Conservation (phyloP, 2,797 vertebrate species). For the Acanthis flammea region DNA sequence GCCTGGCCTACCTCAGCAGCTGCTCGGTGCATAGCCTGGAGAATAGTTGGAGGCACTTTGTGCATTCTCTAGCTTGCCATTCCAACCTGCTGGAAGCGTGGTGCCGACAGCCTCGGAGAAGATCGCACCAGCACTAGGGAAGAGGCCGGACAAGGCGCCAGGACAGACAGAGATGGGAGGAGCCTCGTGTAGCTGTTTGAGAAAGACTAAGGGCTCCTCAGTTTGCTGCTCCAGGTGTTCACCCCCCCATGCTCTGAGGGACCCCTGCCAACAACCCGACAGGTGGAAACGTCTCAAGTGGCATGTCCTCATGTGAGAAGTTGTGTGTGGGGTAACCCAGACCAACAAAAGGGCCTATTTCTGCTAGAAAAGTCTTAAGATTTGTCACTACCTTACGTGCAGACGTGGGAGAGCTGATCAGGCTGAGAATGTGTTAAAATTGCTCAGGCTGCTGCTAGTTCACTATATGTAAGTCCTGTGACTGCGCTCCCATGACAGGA, state of each 20-base stretch:
- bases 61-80: constrained; percentile 35
- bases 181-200: background rate
- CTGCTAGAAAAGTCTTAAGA: background rate
- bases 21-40: constrained; percentile 53
- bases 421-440: background rate
- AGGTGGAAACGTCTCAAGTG: background rate
- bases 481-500: background rate
- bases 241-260: constrained; percentile 5
- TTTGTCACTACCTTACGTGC: background rate
- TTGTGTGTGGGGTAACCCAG: background rate
- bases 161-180: background rate
- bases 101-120: background rate
- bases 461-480: background rate
- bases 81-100: background rate
- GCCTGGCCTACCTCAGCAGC: constrained; percentile 4
- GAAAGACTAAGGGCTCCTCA: background rate
- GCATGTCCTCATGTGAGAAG: background rate
- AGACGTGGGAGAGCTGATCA: background rate
- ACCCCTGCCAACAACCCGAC: background rate
- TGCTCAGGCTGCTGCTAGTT: constrained; percentile 45
- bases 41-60: constrained; percentile 63
- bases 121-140: background rate
- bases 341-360: background rate
- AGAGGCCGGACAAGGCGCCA: background rate
- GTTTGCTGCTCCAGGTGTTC: background rate